Percentiles rank a stretch among this genome's conserved stretches.
These are phyloP conservation scores for Albula goreensis DNA, from an alignment of 2,113 vertebrate species.

Conservation along the genomic window DNA sequence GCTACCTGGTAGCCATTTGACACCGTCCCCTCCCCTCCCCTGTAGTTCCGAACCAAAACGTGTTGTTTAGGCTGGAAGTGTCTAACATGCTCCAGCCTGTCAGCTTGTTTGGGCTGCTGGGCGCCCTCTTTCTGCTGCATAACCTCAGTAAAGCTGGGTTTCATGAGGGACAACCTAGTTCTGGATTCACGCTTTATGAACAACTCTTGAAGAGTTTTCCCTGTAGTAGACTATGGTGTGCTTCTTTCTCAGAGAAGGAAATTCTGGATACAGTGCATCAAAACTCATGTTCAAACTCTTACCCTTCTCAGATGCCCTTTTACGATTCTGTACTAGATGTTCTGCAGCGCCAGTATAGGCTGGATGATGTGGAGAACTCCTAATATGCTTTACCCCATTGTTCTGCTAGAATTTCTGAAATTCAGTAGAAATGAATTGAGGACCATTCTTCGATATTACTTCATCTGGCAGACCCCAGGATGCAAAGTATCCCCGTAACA, in stretches of 20 bases:
- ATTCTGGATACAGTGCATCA: slow-evolving; percentile 3
- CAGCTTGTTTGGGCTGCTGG: slow-evolving; percentile 6
- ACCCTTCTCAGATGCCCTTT: background rate
- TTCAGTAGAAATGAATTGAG: background rate
- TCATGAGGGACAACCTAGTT: background rate
- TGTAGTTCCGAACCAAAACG: background rate
- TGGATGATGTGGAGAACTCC: background rate
- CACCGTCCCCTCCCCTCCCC: slow-evolving; percentile 1
- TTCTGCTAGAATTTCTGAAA: background rate
- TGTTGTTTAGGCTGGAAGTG: slow-evolving; percentile 1
- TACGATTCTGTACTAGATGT: slow-evolving; percentile 3
- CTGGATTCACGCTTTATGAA: slow-evolving; percentile 25
- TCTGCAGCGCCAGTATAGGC: slow-evolving; percentile 18
- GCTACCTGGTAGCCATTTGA: no score
- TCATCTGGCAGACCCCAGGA: background rate
- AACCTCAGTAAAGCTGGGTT: background rate
- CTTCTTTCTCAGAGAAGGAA: slow-evolving; percentile 15
- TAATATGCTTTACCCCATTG: slow-evolving; percentile 7
- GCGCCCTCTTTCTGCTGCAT: slow-evolving; percentile 11
- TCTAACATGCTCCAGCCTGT: background rate
- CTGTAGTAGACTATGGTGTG: slow-evolving; percentile 11
- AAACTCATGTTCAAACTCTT: slow-evolving; percentile 2
- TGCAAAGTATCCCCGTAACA: background rate
- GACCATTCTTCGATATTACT: background rate
- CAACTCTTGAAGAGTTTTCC: slow-evolving; percentile 30